phyloP scores from a whole-genome alignment of 2,888 invertebrate genomes.

The Teleogryllus oceanicus region DNA sequence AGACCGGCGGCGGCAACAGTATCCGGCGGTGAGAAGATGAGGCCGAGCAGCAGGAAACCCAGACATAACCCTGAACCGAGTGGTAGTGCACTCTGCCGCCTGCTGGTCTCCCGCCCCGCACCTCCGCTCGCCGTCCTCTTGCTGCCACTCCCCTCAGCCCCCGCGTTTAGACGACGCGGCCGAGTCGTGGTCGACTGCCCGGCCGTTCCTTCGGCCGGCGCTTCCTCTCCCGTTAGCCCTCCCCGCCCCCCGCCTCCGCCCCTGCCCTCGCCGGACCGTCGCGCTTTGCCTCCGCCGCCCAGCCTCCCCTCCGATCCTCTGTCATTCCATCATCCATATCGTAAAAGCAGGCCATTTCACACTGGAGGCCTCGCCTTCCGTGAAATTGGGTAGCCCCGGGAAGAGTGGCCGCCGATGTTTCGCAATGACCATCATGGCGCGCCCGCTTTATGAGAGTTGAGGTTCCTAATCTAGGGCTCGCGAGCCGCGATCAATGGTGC shows the following conservation, averaged over 20 bases:
- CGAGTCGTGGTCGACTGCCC: too few species aligned
- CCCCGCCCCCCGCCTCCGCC: too few species aligned
- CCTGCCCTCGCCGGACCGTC: too few species aligned
- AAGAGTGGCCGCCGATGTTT: slow-evolving; percentile 19
- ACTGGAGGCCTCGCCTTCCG: slow-evolving; percentile 30
- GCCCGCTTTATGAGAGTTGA: slow-evolving; percentile 2
- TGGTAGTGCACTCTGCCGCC: neutral
- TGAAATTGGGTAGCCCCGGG: slow-evolving; percentile 31
- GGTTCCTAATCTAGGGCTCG: slow-evolving; percentile 24
- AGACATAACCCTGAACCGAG: neutral
- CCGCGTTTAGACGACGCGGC: neutral
- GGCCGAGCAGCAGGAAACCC: slow-evolving; percentile 18
- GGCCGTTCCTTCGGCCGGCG: too few species aligned
- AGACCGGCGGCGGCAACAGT: neutral
- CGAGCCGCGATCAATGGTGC: slow-evolving; percentile 5
- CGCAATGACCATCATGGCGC: slow-evolving; percentile 23
- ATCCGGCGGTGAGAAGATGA: neutral
- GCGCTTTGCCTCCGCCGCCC: neutral
- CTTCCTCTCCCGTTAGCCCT: too few species aligned
- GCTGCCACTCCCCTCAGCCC: neutral
- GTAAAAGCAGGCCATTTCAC: slow-evolving; percentile 33
- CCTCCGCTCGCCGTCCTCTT: too few species aligned
- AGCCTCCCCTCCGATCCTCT: neutral
- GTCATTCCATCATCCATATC: slow-evolving; percentile 32
- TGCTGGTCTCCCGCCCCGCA: neutral